These are phyloP conservation scores for Octopus bimaculoides DNA, from an alignment of 1,140 invertebrate species.

Conservation along the genomic window DNA sequence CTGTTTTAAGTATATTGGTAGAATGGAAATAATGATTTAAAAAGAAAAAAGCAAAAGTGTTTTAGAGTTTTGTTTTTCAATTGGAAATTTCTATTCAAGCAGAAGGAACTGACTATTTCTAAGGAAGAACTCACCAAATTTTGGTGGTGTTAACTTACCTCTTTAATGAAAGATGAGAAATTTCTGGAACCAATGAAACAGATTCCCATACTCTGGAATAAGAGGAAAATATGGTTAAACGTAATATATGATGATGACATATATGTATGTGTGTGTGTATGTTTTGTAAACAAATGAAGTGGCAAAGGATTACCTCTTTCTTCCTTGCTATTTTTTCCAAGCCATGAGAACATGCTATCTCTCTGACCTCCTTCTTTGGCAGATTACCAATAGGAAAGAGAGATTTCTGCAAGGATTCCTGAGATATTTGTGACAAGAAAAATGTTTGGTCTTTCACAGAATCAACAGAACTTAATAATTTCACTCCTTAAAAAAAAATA, in stretches of 20 bases:
- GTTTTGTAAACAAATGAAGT: too few species aligned
- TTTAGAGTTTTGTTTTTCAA: background rate
- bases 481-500: slow-evolving; percentile 61
- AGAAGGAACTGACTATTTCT: background rate
- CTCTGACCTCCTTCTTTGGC: slow-evolving; percentile 75
- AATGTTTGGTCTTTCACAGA: slow-evolving; percentile 91
- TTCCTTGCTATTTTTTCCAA: slow-evolving; percentile 76
- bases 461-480: slow-evolving; percentile 73
- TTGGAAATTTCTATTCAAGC: background rate
- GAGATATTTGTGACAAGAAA: slow-evolving; percentile 83
- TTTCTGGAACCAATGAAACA: slow-evolving; percentile 85
- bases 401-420: slow-evolving; percentile 72
- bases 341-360: slow-evolving; percentile 72
- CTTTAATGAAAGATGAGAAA: slow-evolving; percentile 63
- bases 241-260: too few species aligned
- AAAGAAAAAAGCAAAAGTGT: background rate
- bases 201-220: slow-evolving; percentile 80
- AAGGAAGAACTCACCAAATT: background rate
- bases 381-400: slow-evolving; percentile 89
- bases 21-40: too few species aligned
- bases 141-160: slow-evolving; percentile 57
- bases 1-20: too few species aligned
- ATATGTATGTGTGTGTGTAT: too few species aligned
- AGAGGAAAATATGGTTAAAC: slow-evolving; percentile 21
- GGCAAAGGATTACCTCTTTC: slow-evolving; percentile 65